Base-by-base conservation (phyloP, 2,113 vertebrate genomes). In the Etheostoma cragini region DNA sequence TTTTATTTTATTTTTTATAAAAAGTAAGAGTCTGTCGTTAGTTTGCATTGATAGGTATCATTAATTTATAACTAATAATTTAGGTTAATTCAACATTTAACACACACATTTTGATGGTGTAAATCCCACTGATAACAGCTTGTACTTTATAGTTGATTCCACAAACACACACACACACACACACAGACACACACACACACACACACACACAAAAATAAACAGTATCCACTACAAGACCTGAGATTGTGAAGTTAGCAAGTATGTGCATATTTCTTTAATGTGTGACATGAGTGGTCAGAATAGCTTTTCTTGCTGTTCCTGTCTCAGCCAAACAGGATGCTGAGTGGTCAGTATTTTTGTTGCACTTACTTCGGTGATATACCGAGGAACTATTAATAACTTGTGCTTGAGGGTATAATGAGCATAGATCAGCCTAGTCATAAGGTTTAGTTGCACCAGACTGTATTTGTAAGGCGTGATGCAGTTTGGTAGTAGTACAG, bases 221-320 rank as follows among this genome's bases (percentile, higher is more conserved):
- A 21, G 22, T 21, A 47, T 81, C 15, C 46, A 24, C 53, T 78
- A 70, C 3, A 45, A 67, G 38, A 76, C 33, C 33, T 54, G 63
- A 49, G n/a, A 26, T 42, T 66, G 69, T 72, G 60, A 76, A 58
- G 69, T 77, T 78, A 24, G 50, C 74, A 47, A 17, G 1, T 6
- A 26, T 21, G 13, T 15, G 38, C 61, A 47, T 57, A 24, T 67
- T 24, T 75, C 46, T 72, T 81, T 58, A 61, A 54, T 65, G 30
- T 69, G 65, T 80, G 81, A 80, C 74, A 50, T 52, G 58, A 82
- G 33, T 53, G 57, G 35, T 78, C 26, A 63, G 33, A 84, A 42
- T 52, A 35, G 24, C 15, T 68, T 80, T 76, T 38, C 56, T 72
- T 14, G 22, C 13, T 69, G 3, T 50, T 46, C 35, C 52, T 24